A percentile compares a stretch with the other conserved stretches of the same genome.
Conservation (phyloP, 2,888 invertebrate species). For the Drosophila anomalata region DNA sequence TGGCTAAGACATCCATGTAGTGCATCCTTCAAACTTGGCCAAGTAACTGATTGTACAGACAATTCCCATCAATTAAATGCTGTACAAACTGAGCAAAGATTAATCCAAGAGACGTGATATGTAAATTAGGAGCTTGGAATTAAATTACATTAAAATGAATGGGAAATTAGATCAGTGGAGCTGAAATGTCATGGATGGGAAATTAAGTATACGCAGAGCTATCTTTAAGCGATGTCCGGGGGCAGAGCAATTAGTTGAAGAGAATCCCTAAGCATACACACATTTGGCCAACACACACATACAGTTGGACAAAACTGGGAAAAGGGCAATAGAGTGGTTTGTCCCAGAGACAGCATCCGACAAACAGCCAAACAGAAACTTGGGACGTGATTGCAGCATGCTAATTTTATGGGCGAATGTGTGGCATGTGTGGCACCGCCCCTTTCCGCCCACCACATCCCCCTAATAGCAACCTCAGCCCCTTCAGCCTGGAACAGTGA, state of each 20-base stretch:
- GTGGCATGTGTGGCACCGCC: conserved; percentile 8
- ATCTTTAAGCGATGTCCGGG: conserved; percentile 6
- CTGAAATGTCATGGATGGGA: conserved; percentile 3
- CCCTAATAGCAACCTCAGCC: not conserved
- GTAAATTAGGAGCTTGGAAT: not conserved
- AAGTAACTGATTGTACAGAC: not conserved
- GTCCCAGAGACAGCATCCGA: conserved; percentile 23
- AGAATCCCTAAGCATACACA: conserved; percentile 1
- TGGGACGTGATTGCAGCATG: conserved; percentile 42
- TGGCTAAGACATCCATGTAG: too few species aligned
- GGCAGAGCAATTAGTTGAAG: conserved; percentile 21
- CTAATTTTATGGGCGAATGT: conserved; percentile 29
- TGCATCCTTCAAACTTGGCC: not conserved
- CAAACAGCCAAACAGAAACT: conserved; percentile 13
- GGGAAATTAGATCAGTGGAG: conserved; percentile 1
- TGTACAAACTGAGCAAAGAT: not conserved
- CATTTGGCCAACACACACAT: not conserved
- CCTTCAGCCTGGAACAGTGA: conserved; percentile 4
- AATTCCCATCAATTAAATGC: not conserved
- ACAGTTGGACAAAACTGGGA: not conserved
- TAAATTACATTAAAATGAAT: not conserved
- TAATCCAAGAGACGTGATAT: not conserved
- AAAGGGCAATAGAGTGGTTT: conserved; percentile 33
- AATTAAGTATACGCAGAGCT: conserved; percentile 13
- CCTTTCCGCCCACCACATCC: not conserved